Conservation (phyloP, 2,797 vertebrate species). For the Remorina albescens region DNA sequence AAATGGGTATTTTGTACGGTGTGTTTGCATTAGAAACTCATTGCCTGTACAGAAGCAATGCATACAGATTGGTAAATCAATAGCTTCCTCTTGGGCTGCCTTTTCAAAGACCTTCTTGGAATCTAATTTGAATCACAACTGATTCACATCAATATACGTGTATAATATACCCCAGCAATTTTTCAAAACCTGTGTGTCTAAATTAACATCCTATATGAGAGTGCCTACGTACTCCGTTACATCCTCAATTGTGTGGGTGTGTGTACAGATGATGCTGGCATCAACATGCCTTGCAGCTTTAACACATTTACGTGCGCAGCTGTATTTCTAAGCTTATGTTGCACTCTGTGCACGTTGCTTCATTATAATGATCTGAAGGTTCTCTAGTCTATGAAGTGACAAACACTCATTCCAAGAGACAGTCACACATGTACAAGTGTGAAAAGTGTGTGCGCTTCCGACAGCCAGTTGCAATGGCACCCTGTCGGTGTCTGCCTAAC, state of each 20-base stretch:
- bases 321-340: not conserved
- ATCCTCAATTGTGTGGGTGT: not conserved
- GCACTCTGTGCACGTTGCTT: conserved; percentile 10
- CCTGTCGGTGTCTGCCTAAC: conserved; percentile 28
- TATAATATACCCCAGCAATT: conserved; percentile 29
- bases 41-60: conserved; percentile 35
- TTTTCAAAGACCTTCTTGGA: conserved; percentile 53
- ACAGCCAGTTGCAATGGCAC: conserved; percentile 16
- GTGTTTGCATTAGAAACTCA: conserved; percentile 30
- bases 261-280: not conserved
- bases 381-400: conserved; percentile 52
- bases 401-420: conserved; percentile 46
- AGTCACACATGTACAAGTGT: conserved; percentile 10
- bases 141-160: conserved; percentile 52
- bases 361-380: conserved; percentile 58
- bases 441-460: conserved; percentile 6
- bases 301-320: not conserved
- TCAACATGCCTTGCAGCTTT: not conserved
- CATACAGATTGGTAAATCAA: conserved; percentile 67
- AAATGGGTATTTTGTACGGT: not conserved
- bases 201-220: conserved; percentile 32
- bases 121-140: conserved; percentile 56
- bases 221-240: not conserved
- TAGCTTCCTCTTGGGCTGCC: conserved; percentile 52
- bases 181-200: conserved; percentile 37